These are phyloP conservation scores for Rhinatrema bivittatum DNA, from an alignment of 2,797 vertebrate species.

Conservation along the genomic window DNA sequence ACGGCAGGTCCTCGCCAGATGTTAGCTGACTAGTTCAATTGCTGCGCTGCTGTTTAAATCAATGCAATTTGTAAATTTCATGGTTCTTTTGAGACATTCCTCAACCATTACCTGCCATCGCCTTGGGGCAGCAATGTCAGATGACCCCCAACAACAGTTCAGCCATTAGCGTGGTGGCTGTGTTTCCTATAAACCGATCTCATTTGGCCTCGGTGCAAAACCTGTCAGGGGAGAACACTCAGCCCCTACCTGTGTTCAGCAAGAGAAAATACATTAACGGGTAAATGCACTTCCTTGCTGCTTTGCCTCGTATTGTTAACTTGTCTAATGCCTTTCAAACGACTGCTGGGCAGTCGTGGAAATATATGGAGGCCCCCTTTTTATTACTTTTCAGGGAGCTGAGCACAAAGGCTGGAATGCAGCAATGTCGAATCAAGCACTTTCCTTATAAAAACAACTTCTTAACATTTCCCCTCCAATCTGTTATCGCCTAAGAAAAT, in stretches of 20 bases:
- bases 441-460: too few relatives aligned
- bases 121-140: constrained; percentile 16
- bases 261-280: background rate
- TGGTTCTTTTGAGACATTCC: constrained; percentile 27
- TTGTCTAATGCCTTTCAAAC: background rate
- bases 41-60: constrained; percentile 11
- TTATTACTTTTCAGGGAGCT: background rate
- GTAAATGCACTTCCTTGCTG: background rate
- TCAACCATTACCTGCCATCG: constrained; percentile 15
- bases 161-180: constrained; percentile 15
- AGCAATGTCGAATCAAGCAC: too few relatives aligned
- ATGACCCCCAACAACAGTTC: constrained; percentile 11
- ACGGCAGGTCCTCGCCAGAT: constrained; percentile 1
- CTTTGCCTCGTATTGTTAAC: background rate
- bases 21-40: constrained; percentile 11
- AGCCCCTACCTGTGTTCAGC: background rate
- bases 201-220: background rate
- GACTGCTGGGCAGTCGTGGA: background rate
- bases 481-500: background rate
- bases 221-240: background rate
- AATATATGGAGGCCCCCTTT: background rate
- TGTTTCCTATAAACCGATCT: constrained; percentile 11
- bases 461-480: too few relatives aligned
- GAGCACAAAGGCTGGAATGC: background rate
- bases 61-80: constrained; percentile 23